Evolutionary conservation across 2,797 vertebrate genomes (phyloP), one percentile per base, ranked within the genome.

Genomic region (Stomatorhinus walkeri): DNA sequence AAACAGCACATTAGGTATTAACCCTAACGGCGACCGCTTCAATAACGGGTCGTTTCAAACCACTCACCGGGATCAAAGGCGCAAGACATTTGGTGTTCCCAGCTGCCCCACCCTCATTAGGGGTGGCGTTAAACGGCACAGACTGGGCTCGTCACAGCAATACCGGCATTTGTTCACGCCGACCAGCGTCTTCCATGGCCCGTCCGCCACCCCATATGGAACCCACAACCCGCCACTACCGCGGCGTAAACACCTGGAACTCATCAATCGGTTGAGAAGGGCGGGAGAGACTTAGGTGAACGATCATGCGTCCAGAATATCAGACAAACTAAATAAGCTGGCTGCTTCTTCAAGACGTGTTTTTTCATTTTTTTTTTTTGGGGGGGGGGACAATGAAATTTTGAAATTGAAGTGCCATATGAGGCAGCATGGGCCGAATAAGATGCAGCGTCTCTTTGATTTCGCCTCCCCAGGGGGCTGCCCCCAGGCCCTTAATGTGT

Each of bases 261-360:
- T 92, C 91, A 93, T 94, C 94, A 93, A 93, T 28, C 92, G 91
- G 91, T 9, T 24, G 22, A 28, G 59, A 64, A 8, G 8, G 24
- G 8, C 9, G 9, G 59, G 22, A 40, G 12, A 32, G 28, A 32
- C 68, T 19, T 14, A 32, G 24, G 32, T 40, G 68, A 76, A 40
- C 32, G 14, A 40, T 8, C 68, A 76, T 6, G 68, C 28, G 6
- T 76, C 5, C 40, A 32, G 10, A 32, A 76, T 14, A 16, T 40
- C 68, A 76, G 68, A 14, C 14, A 14, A 40, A 6, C 68, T 12
- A 24, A 64, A 28, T 12, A 16, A 36, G 32, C 32, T 76, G 68
- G 32, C 68, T 14, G 32, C 16, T 16, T 40, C 10, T 76, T 12
- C 12, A 76, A 40, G 40, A 76, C 0, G 4, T 19, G 68, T 28